phyloP scores from a whole-genome alignment of 2,797 vertebrate genomes.

The Neosilurus mollespiculum region DNA sequence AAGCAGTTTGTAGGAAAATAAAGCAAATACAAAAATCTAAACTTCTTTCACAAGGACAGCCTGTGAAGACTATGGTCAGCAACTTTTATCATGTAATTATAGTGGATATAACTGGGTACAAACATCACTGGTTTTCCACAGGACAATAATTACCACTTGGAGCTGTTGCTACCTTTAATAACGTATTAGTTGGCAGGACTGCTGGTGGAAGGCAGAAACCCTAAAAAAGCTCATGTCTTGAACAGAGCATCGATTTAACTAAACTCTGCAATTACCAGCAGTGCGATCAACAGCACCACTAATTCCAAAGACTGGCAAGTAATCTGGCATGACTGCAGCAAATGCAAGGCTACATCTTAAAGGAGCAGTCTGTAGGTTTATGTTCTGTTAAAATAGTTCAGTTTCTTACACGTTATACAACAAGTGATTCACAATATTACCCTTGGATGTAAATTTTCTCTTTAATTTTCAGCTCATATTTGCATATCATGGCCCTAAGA shows the following conservation, averaged over 20 bases:
- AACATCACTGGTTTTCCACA: slow-evolving; percentile 19
- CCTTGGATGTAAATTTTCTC: not conserved
- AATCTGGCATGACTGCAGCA: not conserved
- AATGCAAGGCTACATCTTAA: slow-evolving; percentile 57
- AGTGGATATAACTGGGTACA: not conserved
- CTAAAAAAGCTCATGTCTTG: slow-evolving; percentile 64
- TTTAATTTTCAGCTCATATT: not conserved
- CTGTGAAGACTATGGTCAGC: not conserved
- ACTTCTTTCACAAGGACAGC: not conserved
- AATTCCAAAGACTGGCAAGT: slow-evolving; percentile 60
- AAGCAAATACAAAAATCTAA: not conserved
- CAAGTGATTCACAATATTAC: not conserved
- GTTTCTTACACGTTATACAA: not conserved
- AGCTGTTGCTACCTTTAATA: slow-evolving; percentile 7
- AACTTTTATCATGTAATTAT: slow-evolving; percentile 16
- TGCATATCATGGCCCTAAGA: not conserved
- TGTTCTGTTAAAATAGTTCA: not conserved
- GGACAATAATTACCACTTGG: slow-evolving; percentile 20
- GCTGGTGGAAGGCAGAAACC: slow-evolving; percentile 63
- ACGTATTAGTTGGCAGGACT: slow-evolving; percentile 56
- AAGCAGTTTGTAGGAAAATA: not conserved
- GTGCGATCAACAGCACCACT: slow-evolving; percentile 74
- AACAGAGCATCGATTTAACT: slow-evolving; percentile 56
- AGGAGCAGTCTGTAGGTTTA: not conserved
- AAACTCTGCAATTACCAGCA: slow-evolving; percentile 76